Base-by-base conservation (phyloP, 92 coral and sea anemone genomes). In the Hydrozoanthus gracilis region DNA sequence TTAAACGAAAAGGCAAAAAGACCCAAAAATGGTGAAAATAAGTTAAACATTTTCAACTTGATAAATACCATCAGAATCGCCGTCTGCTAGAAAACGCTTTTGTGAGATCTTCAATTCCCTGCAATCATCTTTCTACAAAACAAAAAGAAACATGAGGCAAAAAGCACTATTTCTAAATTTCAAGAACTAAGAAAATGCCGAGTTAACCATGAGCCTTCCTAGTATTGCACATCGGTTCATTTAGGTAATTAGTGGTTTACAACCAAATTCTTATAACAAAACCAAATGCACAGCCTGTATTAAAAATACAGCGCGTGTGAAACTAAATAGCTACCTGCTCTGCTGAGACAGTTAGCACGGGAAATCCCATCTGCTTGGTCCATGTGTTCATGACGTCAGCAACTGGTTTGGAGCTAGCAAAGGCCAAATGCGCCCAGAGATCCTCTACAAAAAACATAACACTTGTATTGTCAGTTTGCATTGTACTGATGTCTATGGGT, bases 311-410 rank as follows among this genome's bases (percentile, higher is more conserved):
- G 11, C 4, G 66, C 16, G 45, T 62, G 3, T 14, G 50, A 8
- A 61, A 3, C 35, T 12, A 17, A 35, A 68, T 16, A 73, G 39
- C 7, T 12, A 94, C 99, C 96, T 96, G 99, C 78, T 93, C 88
- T 79, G 98, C 98, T 12, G 89, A 78, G 48, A 97, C 97, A 2
- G 94, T 87, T 15, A 97, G 90, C 51, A 97, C 99, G 7, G 99
- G 99, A 83, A 92, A 97, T 44, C 99, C 99, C 99, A 97, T 97
- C 87, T 97, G 97, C 68, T 93, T 92, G 12, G 99, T 97, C 99
- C 99, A 97, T 39, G 99, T 88, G 39, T 87, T 93, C 99, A 97
- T 97, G 80, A 97, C 88, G 8, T 86, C 91, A 48, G 93, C 95
- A 18, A 97, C 93, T 65, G 98, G 95, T 76, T 97, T 97, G 71